Evolutionary conservation across 2,797 vertebrate species (phyloP).

Genomic region (Phalloptychus januarius): DNA sequence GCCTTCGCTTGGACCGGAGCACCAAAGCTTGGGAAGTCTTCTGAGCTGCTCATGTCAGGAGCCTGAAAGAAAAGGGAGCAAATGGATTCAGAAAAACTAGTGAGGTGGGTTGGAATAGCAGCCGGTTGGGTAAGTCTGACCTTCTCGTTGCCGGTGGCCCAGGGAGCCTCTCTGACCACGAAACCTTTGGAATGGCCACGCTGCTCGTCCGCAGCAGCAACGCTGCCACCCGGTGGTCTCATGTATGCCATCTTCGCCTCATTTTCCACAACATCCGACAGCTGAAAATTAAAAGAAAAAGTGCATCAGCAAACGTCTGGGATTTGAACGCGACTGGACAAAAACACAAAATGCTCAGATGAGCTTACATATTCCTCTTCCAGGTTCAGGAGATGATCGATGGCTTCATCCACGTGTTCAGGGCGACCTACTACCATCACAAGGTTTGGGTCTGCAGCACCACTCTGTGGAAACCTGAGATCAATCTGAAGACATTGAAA

Average conservation of each 20-base stretch:
- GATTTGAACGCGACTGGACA: fast-evolving
- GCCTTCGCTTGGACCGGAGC: constrained; percentile 91
- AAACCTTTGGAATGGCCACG: constrained; percentile 95
- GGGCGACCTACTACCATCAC: constrained; percentile 96
- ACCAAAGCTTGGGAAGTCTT: constrained; percentile 98
- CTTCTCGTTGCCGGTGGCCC: constrained; percentile 91
- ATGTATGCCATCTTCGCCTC: constrained; percentile 93
- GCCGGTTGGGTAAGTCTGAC: constrained; percentile 66
- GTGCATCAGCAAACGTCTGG: neutral
- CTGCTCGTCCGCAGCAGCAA: constrained; percentile 84
- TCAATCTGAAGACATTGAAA: constrained; percentile 85
- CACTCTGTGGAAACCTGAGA: constrained; percentile 95
- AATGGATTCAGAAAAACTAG: constrained; percentile 1
- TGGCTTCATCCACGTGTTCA: constrained; percentile 97
- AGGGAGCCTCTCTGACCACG: constrained; percentile 97
- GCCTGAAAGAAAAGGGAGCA: constrained; percentile 81
- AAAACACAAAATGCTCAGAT: fast-evolving
- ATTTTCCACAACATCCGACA: constrained; percentile 92
- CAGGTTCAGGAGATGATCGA: constrained; percentile 96
- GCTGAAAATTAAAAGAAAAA: constrained; percentile 66
- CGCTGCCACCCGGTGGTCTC: constrained; percentile 83
- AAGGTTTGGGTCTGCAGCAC: constrained; percentile 91
- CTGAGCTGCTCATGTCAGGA: constrained; percentile 98
- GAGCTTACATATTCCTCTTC: constrained; percentile 96
- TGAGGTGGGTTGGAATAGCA: neutral